Evolutionary conservation across 2,797 vertebrate species (phyloP), one percentile per base, ranked within the genome.

Genomic region (Esox lucius): DNA sequence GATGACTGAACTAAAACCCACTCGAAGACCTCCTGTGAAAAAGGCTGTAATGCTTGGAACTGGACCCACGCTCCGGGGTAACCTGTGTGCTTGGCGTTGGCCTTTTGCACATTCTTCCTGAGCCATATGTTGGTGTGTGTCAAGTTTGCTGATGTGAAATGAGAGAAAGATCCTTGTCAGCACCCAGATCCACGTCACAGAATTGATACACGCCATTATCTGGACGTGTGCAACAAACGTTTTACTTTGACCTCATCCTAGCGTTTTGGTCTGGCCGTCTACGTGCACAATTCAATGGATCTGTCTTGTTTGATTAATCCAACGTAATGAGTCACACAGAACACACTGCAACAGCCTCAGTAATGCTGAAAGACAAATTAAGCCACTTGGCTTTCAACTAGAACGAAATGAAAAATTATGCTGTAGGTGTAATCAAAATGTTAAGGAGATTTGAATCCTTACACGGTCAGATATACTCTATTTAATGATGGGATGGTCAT

Each of bases 101-200:
- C 75, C 24, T 22, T 70, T 72, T 61, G 51, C 61, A 75, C 71
- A 72, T 75, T 51, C 61, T 56, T 49, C 49, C 67, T 0, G 61
- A 65, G 1, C 81, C 75, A 84, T 87, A 81, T 88, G 82, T 83
- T 83, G 46, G 68, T 61, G 73, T 9, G 42, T 73, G 79, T 0
- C 0, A 69, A 73, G 46, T 81, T 82, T 78, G 80, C 72, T 83
- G 80, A 85, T 81, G 84, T 79, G 82, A 83, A 84, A 80, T 84
- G 78, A 71, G 76, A 68, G 64, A 86, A 86, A 88, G n/a, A 87
- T 82, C 72, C 13, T 64, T 83, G 82, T 87, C 82, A 86, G 74
- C 70, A 46, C 84, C 71, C 48, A 51, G 78, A 51, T 79, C 76
- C 7, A 78, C 72, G 35, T 15, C 24, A 77, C 73, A 49, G 33